Conservation (phyloP, 2,888 invertebrate species). For the Hedya salicella region DNA sequence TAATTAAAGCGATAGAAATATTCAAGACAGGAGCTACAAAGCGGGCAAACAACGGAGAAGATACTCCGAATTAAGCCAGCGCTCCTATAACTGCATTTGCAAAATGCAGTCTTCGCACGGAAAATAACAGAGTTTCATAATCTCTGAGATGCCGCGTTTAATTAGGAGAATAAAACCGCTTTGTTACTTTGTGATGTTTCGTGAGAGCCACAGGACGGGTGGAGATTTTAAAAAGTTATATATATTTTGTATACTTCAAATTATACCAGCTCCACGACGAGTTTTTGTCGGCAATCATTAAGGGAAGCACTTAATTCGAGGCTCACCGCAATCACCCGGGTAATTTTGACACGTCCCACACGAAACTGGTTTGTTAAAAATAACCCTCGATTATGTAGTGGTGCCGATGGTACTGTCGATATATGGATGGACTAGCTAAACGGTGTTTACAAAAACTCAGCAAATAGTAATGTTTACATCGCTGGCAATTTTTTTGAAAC, state of each 20-base stretch:
- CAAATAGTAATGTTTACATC: too few species aligned
- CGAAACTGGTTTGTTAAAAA: conserved; percentile 16
- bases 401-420: neutral
- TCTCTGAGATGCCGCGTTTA: conserved; percentile 33
- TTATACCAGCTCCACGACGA: conserved; percentile 22
- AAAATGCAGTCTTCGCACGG: conserved; percentile 29
- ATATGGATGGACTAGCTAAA: neutral
- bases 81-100: conserved; percentile 32
- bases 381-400: conserved; percentile 11
- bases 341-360: conserved; percentile 32
- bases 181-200: conserved; percentile 23
- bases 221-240: conserved; percentile 29
- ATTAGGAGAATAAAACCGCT: conserved; percentile 35
- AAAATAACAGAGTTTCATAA: conserved; percentile 32
- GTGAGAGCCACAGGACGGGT: conserved; percentile 1
- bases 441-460: neutral
- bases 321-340: conserved; percentile 14
- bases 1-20: conserved; percentile 35
- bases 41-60: conserved; percentile 28
- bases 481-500: too few species aligned
- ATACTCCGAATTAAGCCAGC: conserved; percentile 25
- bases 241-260: conserved; percentile 13
- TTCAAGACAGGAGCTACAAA: conserved; percentile 26
- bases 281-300: conserved; percentile 35
- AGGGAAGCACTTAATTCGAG: conserved; percentile 32